phyloP scores from a whole-genome alignment of 2,113 vertebrate species.

The Climacteris rufus region DNA sequence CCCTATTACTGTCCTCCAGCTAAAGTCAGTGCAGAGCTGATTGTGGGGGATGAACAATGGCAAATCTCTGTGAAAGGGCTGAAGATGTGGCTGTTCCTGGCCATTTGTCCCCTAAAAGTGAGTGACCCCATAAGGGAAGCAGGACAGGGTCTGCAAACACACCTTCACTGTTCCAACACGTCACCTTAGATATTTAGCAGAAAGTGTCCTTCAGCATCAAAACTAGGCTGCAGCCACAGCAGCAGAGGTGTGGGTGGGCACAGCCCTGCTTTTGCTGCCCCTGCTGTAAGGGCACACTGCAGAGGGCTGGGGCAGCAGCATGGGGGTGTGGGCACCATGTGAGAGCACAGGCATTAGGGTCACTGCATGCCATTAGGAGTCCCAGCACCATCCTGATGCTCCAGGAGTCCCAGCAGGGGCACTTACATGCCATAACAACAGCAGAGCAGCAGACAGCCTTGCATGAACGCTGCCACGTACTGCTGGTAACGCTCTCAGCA shows the following conservation, averaged over 20 bases:
- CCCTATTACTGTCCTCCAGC: not conserved
- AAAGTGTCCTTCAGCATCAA: not conserved
- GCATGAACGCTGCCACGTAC: not conserved
- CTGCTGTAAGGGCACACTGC: not conserved
- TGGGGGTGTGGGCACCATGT: not conserved
- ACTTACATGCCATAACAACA: not conserved
- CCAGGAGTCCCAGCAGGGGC: not conserved
- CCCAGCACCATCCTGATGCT: not conserved
- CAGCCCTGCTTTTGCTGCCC: not conserved
- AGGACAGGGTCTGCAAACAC: not conserved
- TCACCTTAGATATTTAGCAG: not conserved
- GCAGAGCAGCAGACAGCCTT: not conserved
- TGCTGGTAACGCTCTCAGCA: not conserved
- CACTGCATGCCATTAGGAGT: not conserved
- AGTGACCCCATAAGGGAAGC: not conserved
- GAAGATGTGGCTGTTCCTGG: not conserved
- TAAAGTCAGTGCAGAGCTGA: not conserved
- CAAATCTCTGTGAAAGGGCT: not conserved
- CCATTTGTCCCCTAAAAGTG: not conserved
- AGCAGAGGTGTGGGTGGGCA: not conserved
- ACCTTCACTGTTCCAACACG: not conserved
- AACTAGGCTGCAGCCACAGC: not conserved
- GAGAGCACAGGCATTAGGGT: fast-evolving
- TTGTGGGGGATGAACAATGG: not conserved
- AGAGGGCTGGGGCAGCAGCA: not conserved